These are phyloP conservation scores for Macroramphosus scolopax DNA, from an alignment of 2,797 vertebrate species.

Conservation along the genomic window DNA sequence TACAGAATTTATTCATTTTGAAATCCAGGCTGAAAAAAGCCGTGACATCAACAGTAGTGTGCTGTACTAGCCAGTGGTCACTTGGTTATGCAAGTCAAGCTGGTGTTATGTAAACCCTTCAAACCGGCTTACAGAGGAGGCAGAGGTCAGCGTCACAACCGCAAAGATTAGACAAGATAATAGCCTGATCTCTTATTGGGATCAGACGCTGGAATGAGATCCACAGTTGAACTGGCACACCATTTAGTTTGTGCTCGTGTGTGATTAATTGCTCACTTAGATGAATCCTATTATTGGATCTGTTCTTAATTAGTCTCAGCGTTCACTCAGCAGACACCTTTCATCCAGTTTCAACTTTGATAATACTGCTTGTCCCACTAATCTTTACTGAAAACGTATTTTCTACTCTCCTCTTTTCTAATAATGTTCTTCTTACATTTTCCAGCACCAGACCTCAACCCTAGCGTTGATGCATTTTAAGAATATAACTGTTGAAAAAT, in stretches of 20 bases:
- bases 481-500: too few relatives aligned
- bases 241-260: conserved; percentile 2
- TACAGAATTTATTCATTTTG: conserved; percentile 14
- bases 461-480: too few relatives aligned
- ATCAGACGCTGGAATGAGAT: conserved; percentile 18
- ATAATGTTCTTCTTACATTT: not conserved
- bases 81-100: conserved; percentile 34
- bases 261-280: conserved; percentile 1
- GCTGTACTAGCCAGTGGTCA: conserved; percentile 22
- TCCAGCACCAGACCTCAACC: too few relatives aligned
- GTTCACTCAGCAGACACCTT: too few relatives aligned
- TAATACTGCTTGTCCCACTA: too few relatives aligned
- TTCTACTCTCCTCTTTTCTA: too few relatives aligned
- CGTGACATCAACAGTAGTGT: conserved; percentile 11
- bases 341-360: too few relatives aligned
- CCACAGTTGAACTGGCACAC: not conserved
- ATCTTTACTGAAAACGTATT: too few relatives aligned
- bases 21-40: conserved; percentile 12
- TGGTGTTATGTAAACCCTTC: conserved; percentile 46
- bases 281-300: too few relatives aligned
- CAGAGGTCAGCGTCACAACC: conserved; percentile 21
- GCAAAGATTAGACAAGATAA: conserved; percentile 45
- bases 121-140: conserved; percentile 21
- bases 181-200: conserved; percentile 23
- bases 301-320: too few relatives aligned